A percentile compares a stretch with the other conserved stretches of the same genome.
Evolutionary conservation across 2,888 invertebrate genomes (phyloP).

Genomic region (Sepioteuthis lessoniana): DNA sequence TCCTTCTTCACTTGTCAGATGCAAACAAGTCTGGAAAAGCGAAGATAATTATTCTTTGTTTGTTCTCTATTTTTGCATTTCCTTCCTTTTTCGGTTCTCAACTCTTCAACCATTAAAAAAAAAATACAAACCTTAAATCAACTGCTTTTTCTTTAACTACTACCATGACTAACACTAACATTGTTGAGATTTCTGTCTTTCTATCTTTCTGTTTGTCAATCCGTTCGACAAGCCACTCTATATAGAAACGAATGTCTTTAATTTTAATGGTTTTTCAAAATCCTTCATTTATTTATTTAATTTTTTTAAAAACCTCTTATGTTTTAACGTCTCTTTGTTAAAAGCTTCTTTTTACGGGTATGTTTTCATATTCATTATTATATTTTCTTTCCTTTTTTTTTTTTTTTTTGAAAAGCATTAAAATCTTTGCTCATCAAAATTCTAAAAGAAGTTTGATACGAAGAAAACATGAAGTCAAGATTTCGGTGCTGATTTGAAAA

Average conservation of each 20-base stretch:
- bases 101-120: background rate
- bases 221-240: background rate
- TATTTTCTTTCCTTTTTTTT: background rate
- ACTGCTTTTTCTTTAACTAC: background rate
- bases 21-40: background rate
- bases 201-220: background rate
- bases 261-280: background rate
- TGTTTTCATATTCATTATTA: background rate
- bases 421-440: background rate
- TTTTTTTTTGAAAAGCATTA: background rate
- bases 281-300: background rate
- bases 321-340: background rate
- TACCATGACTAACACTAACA: background rate
- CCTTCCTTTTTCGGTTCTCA: background rate
- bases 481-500: too few species aligned
- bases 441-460: background rate
- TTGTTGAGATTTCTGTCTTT: background rate
- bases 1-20: conserved; percentile 1
- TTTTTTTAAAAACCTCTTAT: background rate
- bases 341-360: background rate
- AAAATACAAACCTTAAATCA: background rate
- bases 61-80: background rate
- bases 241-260: background rate
- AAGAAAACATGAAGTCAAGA: too few species aligned
- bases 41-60: conserved; percentile 8